Evolutionary conservation across 2,888 invertebrate species (phyloP), one percentile per base, ranked within the genome.

Genomic region (Phalangium opilio): DNA sequence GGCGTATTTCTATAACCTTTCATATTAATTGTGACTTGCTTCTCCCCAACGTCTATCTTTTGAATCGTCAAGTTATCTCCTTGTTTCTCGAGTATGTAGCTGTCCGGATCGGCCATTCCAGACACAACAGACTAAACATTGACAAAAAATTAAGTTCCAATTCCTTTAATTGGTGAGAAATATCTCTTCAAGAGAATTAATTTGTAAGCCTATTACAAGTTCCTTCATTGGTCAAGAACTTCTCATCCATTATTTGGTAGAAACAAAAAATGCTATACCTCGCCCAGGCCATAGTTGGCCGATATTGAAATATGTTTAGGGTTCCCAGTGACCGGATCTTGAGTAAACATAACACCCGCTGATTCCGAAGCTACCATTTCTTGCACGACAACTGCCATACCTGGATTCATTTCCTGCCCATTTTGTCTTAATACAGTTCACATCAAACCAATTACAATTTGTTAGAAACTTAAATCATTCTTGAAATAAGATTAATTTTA

Each of bases 251-350:
- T 27, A 7, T 27, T 27, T 8, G 8, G 27, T 4, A 27, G 27
- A 27, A 27, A 27, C 8, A 27, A 8, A 8, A 7, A 27, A 27
- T 27, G 34, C 38, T 17, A n/a, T 66, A 82, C 83, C 73, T 86
- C 85, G 49, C 85, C 86, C 2, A 84, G 69, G 1, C 85, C 86
- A 63, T 76, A 81, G 66, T 82, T 82, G 3, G 83, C 79, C n/a
- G 83, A 81, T 56, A 87, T 72, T 11, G 79, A 68, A 52, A 86
- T 71, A 40, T 73, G 62, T 3, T 73, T 67, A 0, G 81, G 77
- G 64, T 81, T 77, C 0, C 78, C 79, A n/a, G 74, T 75, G 2
- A 75, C 71, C 0, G 86, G 85, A 63, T 86, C 79, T 14, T 77
- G 71, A 0, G 85, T 81, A 66, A 85, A 86, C 64, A 86, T 65